These are phyloP conservation scores for Drosophila mettleri DNA, from an alignment of 2,888 invertebrate genomes.

Conservation along the genomic window DNA sequence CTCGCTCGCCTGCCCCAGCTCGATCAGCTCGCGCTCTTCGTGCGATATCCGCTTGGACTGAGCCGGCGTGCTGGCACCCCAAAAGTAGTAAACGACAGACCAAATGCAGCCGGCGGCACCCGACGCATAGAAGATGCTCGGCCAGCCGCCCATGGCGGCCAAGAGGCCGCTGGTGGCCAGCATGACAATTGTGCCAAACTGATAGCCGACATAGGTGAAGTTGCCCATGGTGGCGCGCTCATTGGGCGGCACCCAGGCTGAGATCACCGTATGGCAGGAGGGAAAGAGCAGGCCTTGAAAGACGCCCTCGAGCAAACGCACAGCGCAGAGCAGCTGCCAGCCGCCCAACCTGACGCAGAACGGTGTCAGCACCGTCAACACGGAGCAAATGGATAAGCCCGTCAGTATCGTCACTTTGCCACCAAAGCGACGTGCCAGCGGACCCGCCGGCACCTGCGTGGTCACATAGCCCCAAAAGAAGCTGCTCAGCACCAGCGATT, in stretches of 20 bases:
- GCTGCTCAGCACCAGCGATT: conserved; percentile 87
- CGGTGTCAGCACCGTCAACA: conserved; percentile 89
- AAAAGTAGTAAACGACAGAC: conserved; percentile 86
- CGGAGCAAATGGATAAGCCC: conserved; percentile 87
- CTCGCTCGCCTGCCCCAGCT: conserved; percentile 85
- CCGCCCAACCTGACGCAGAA: conserved; percentile 87
- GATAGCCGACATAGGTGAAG: conserved; percentile 87
- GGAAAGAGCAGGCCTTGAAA: conserved; percentile 91
- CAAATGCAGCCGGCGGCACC: conserved; percentile 87
- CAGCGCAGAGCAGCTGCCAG: conserved; percentile 88
- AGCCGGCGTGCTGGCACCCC: conserved; percentile 88
- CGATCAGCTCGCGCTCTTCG: conserved; percentile 89
- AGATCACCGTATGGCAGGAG: conserved; percentile 89
- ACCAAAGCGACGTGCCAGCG: conserved; percentile 89
- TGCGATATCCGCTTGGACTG: conserved; percentile 87
- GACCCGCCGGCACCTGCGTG: conserved; percentile 88
- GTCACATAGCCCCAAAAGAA: conserved; percentile 90
- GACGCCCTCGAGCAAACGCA: conserved; percentile 90
- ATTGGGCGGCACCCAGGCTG: conserved; percentile 89
- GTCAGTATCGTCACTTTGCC: conserved; percentile 87
- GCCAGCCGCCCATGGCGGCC: conserved; percentile 88
- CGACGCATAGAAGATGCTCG: conserved; percentile 88
- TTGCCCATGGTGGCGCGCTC: conserved; percentile 87
- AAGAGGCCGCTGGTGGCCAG: conserved; percentile 90
- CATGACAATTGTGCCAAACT: conserved; percentile 89